Evolutionary conservation across 2,113 vertebrate species (phyloP), one percentile per base, ranked within the genome.

Genomic region (Chamaetylas fuelleborni): DNA sequence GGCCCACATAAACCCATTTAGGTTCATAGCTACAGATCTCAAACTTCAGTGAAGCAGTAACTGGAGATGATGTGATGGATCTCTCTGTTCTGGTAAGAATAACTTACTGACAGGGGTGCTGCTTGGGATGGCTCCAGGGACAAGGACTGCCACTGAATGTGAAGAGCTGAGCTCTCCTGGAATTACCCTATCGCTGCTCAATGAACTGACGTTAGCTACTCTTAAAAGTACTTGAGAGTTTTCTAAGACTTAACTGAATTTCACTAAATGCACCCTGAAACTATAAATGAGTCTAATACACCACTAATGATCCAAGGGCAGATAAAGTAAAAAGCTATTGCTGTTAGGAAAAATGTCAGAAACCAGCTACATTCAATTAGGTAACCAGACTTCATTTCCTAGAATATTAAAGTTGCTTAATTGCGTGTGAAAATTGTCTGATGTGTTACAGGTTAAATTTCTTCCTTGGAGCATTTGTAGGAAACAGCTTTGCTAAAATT

Each of bases 361-460:
- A 85, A 72, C 61, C 54, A 91, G 18, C 61, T 76, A 26, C 57
- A 85, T 95, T 91, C 81, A 95, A 85, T 95, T 97, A 91, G 62
- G 65, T 72, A 82, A 61, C 61, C n/a, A 38, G 60, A 77, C 87
- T 94, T 95, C 54, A 91, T 95, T 97, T 97, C 87, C 93, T 91
- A 31, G 82, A 47, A 33, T 53, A 85, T 91, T 90, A 92, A 90
- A 92, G 82, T 34, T 29, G 91, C 70, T 82, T 95, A 96, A 95
- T 91, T 92, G 94, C 28, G 81, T 94, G 87, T 95, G 89, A 79
- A 96, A 89, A 93, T 91, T 81, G 78, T 72, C 66, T 93, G 78
- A 87, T 86, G 62, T 66, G 26, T 72, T 71, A 72, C 2, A 38
- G 93, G 91, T 96, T 94, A 95, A 92, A 79, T 85, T 42, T 64